phyloP scores from a whole-genome alignment of 2,113 vertebrate species.

The Marcusenius ussheri region DNA sequence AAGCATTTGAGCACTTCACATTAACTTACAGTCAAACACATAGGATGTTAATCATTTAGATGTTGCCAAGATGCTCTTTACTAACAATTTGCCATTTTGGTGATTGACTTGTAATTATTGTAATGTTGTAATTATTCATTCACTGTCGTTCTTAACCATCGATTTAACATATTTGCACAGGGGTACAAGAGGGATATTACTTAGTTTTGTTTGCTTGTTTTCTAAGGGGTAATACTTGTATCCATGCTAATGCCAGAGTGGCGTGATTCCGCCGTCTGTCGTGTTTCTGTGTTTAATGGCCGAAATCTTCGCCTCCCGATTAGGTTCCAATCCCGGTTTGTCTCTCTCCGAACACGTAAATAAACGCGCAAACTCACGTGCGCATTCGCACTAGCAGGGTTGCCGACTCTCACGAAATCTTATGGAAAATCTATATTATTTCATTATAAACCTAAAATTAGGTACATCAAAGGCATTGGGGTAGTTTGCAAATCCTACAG shows the following conservation, averaged over 20 bases:
- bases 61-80: background rate
- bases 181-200: background rate
- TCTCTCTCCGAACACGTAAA: background rate
- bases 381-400: background rate
- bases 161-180: background rate
- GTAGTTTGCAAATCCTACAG: background rate
- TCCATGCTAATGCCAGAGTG: background rate
- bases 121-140: background rate
- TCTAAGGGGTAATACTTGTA: background rate
- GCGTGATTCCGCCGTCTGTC: no score
- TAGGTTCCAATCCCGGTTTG: no score
- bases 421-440: background rate
- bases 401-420: background rate
- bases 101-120: background rate
- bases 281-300: background rate
- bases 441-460: background rate
- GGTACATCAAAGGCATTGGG: background rate
- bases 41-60: background rate
- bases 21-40: background rate
- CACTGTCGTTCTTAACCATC: background rate
- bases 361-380: slow-evolving; percentile 1
- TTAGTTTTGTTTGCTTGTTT: background rate
- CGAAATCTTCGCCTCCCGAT: no score
- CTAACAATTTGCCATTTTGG: background rate
- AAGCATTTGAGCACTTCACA: background rate